Evolutionary conservation across 2,888 invertebrate species (phyloP), one percentile per base, ranked within the genome.

Genomic region (Onchidella celtica): DNA sequence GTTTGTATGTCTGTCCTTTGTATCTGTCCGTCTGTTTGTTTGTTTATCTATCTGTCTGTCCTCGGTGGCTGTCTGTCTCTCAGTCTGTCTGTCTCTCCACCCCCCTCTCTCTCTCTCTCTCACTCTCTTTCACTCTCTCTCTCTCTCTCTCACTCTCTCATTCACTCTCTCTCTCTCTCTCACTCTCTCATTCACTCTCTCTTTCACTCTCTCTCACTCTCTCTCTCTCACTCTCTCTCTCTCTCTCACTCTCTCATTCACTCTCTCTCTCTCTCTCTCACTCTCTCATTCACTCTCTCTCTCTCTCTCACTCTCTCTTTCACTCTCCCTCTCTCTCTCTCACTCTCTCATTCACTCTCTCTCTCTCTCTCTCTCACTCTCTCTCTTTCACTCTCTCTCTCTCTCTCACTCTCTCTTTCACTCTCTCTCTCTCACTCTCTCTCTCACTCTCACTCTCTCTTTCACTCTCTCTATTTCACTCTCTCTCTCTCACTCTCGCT

Each of bases 191-290:
- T 17, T 17, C 47, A 47, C 47, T 47, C 47, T 11, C 47, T 47
- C 47, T 11, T 47, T 47, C 47, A 47, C 47, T 47, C 47, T n/a
- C 40, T 34, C 27, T 57, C 29, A 68, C 27, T 57, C 59, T 81
- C 6, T 14, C 55, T 72, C 27, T 47, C 27, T 75, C 29, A 32
- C 61, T 78, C 29, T 57, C 32, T 78, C 59, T 36, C 61, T 70
- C 17, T 61, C 17, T 36, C 36, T 65, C 40, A 34, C 34, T 47
- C 66, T 9, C n/a, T 65, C 66, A 38, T 34, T 77, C 66, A 47
- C 32, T 77, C 47, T n/a, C 59, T 63, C 36, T 57, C 38, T 68
- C 65, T 61, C 21, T 76, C 40, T 36, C 61, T 63, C 66, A 34
- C 65, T 72, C 65, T 21, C 38, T 68, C n/a, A 65, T 32, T 3